phyloP scores from a whole-genome alignment of 2,888 invertebrate genomes.

The Tromatobia lineatoria region DNA sequence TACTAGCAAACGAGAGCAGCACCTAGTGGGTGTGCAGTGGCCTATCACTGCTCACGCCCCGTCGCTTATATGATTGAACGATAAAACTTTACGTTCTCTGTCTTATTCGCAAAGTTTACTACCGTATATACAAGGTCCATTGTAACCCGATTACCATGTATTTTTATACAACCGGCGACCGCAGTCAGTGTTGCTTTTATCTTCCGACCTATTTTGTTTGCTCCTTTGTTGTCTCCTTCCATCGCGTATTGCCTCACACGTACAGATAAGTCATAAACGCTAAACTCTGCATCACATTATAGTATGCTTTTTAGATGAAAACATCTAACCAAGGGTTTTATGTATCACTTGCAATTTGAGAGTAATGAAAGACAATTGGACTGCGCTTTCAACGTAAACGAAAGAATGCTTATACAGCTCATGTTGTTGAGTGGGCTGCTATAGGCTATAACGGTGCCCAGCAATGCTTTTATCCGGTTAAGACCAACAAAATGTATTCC shows the following conservation, averaged over 20 bases:
- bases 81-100: constrained; percentile 75
- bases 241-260: constrained; percentile 56
- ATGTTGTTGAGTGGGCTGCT: not conserved
- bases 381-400: not conserved
- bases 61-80: constrained; percentile 76
- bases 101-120: constrained; percentile 72
- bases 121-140: constrained; percentile 70
- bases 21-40: constrained; percentile 33
- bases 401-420: not conserved
- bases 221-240: constrained; percentile 37
- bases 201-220: constrained; percentile 20
- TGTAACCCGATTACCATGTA: constrained; percentile 72
- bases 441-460: not conserved
- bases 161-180: constrained; percentile 67
- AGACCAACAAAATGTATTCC: not conserved
- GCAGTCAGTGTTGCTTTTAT: constrained; percentile 35
- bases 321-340: not conserved
- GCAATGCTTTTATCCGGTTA: not conserved
- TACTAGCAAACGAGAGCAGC: constrained; percentile 15
- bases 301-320: not conserved
- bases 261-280: constrained; percentile 60
- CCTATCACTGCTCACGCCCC: constrained; percentile 73
- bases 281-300: constrained; percentile 25
- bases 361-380: constrained; percentile 7
- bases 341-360: not conserved